Evolutionary conservation across 2,113 vertebrate species (phyloP).

Genomic region (Oplegnathus fasciatus): DNA sequence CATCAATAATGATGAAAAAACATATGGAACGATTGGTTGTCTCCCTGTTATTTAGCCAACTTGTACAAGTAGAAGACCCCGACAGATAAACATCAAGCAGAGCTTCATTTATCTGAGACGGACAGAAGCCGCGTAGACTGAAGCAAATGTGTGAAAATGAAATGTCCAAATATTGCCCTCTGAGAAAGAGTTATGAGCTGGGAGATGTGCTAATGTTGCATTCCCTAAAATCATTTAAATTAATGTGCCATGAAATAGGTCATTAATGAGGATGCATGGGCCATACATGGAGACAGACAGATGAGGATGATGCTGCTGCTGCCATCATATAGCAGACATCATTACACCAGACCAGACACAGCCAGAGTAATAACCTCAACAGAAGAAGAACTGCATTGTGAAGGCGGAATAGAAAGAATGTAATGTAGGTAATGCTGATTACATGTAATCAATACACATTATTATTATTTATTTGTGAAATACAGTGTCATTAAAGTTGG

Average conservation of each 20-base stretch:
- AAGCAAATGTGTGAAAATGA: constrained; percentile 35
- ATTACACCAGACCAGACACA: constrained; percentile 55
- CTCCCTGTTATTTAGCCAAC: background rate
- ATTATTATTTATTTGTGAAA: background rate
- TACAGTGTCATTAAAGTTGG: background rate
- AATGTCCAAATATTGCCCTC: constrained; percentile 67
- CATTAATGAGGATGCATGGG: constrained; percentile 81
- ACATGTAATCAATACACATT: background rate
- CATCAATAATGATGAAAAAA: background rate
- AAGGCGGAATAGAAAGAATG: background rate
- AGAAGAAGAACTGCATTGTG: constrained; percentile 14
- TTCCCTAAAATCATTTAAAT: constrained; percentile 81
- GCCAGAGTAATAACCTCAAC: constrained; percentile 30
- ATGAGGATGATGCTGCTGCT: constrained; percentile 62
- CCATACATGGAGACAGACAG: constrained; percentile 75
- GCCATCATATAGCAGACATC: constrained; percentile 54
- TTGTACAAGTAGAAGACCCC: background rate
- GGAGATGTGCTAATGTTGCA: constrained; percentile 78
- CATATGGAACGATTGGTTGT: too few species aligned
- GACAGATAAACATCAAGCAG: background rate
- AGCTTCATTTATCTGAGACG: background rate
- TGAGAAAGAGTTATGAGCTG: constrained; percentile 75
- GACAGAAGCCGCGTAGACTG: constrained; percentile 19
- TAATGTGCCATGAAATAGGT: constrained; percentile 83
- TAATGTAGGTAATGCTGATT: background rate